A percentile compares a stretch with the other conserved stretches of the same genome.
phyloP scores from a whole-genome alignment of 2,888 invertebrate species.

The Xanthia icteritia region DNA sequence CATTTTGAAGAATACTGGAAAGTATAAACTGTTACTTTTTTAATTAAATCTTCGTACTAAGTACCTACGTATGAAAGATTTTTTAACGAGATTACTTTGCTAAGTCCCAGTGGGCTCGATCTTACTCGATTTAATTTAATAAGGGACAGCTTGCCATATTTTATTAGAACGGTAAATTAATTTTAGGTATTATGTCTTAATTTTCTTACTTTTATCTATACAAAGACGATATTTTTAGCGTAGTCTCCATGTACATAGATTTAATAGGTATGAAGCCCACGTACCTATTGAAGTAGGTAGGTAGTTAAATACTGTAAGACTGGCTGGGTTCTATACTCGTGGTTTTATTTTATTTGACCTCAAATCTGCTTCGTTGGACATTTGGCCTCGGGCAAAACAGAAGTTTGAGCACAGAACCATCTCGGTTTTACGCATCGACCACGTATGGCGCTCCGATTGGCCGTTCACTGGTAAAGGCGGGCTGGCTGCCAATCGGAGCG shows the following conservation, averaged over 20 bases:
- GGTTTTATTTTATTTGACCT: neutral
- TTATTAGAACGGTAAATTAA: conserved; percentile 32
- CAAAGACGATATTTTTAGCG: conserved; percentile 29
- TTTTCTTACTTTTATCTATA: conserved; percentile 19
- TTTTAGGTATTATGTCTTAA: conserved; percentile 18
- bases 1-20: conserved; percentile 4
- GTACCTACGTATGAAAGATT: conserved; percentile 5
- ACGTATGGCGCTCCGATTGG: too few relatives aligned
- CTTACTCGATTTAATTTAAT: conserved; percentile 43
- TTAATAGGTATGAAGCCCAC: neutral
- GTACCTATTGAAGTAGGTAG: neutral
- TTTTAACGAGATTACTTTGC: conserved; percentile 31
- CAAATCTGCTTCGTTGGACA: neutral
- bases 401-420: neutral
- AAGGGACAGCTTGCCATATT: conserved; percentile 13
- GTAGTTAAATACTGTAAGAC: neutral
- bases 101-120: conserved; percentile 20
- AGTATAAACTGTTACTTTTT: conserved; percentile 15
- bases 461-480: too few relatives aligned
- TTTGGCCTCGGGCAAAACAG: neutral
- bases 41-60: neutral
- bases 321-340: neutral
- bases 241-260: neutral
- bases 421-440: too few relatives aligned
- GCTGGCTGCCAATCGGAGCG: too few relatives aligned